phyloP scores from a whole-genome alignment of 2,113 vertebrate genomes.

The Cyprinodon tularosa region DNA sequence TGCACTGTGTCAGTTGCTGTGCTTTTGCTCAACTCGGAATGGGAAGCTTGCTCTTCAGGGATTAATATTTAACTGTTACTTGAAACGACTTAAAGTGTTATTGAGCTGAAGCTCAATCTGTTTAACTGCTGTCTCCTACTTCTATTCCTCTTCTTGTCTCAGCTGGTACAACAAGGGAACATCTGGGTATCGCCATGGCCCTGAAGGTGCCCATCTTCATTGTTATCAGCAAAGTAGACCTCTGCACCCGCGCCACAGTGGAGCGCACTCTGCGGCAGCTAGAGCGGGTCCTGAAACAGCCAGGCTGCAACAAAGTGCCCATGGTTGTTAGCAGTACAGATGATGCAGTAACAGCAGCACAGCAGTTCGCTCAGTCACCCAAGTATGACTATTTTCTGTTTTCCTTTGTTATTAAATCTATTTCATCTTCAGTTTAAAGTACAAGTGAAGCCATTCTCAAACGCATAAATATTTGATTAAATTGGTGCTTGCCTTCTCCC shows the following conservation, averaged over 20 bases:
- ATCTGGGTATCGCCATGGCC: conserved; percentile 95
- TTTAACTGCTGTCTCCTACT: not conserved
- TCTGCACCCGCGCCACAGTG: conserved; percentile 90
- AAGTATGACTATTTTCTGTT: conserved; percentile 77
- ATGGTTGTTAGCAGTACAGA: conserved; percentile 87
- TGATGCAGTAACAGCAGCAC: conserved; percentile 95
- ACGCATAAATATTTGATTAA: not conserved
- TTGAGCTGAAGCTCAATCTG: not conserved
- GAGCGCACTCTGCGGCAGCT: conserved; percentile 95
- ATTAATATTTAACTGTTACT: not conserved
- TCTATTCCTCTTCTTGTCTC: conserved; percentile 15
- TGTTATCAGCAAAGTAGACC: conserved; percentile 96
- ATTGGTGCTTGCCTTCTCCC: not conserved
- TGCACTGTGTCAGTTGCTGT: not conserved
- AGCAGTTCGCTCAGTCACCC: conserved; percentile 95
- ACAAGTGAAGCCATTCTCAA: not conserved
- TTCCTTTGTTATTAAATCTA: not conserved
- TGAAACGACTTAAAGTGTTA: not conserved
- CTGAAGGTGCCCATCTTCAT: conserved; percentile 98
- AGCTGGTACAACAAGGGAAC: conserved; percentile 96
- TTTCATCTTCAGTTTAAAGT: not conserved
- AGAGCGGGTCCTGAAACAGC: conserved; percentile 94
- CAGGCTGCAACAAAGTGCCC: conserved; percentile 97
- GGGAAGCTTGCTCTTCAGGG: not conserved
- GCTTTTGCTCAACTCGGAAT: conserved; percentile 4